Base-by-base conservation (phyloP, 2,888 invertebrate species). In the Sminthurinus aureus region DNA sequence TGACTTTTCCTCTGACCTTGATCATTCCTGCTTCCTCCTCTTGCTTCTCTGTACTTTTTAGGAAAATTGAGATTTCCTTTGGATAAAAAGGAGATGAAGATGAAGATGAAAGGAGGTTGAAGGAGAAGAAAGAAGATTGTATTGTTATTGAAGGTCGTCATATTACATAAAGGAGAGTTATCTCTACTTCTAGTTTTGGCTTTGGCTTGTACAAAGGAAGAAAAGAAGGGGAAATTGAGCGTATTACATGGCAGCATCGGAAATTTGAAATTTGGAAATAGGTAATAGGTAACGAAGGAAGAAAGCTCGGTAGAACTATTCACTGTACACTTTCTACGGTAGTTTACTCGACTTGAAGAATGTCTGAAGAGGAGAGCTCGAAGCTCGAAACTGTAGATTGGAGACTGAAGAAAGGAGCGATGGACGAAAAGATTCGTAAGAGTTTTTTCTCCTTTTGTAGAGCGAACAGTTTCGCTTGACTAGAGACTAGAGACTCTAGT, bases 381-480 rank as follows among this genome's bases (percentile, higher is more conserved):
- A 38, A 6, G 38, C 38, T 38, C 3, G 38, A 38, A 38, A 4
- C 38, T 38, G 4, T 13, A 58, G 58, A 58, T 6, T 38, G 2
- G 58, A 58, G 18, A 58, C 9, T 58, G 58, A 58, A 58, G 58
- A 58, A 58, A 58, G 58, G 58, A 58, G 58, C 2, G 58, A 52
- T 11, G 52, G 52, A 52, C 13, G 52, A 52, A 13, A 52, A 52
- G n/a, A n/a, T n/a, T 38, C 38, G 38, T 38, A 38, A 38, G 38
- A 38, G 38, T 38, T 38, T 38, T 38, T 38, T 38, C 38, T 38
- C 38, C 6, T 38, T 9, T 69, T 2, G 66, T 13, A 69, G 69
- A 69, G 26, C 11, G 38, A 73, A 26, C 24, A 24, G 75, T 75
- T 75, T 75, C 38, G 51, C 51, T 75, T 75, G 75, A 75, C 50